Percentiles rank a stretch among this genome's conserved stretches.
These are phyloP conservation scores for Caenorhabditis virilis DNA, from an alignment of 2,888 invertebrate species.

Conservation along the genomic window DNA sequence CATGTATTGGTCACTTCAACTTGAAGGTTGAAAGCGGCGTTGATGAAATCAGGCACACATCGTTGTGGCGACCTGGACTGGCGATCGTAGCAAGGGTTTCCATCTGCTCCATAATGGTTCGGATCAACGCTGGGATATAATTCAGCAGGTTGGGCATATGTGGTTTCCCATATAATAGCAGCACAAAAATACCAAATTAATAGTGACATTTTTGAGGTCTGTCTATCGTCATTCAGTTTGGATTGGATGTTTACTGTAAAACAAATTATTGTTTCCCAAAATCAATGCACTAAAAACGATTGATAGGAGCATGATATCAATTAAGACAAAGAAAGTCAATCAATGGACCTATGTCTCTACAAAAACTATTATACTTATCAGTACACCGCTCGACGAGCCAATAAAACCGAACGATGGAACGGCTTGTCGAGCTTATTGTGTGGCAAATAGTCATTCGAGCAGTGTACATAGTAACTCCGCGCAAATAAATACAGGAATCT, in stretches of 20 bases:
- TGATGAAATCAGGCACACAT: conserved; percentile 93
- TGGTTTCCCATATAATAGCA: conserved; percentile 21
- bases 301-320: too few species aligned
- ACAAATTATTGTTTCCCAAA: not conserved
- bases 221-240: conserved; percentile 10
- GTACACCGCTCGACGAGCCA: not conserved
- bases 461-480: conserved; percentile 38
- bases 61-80: conserved; percentile 55
- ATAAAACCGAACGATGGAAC: not conserved
- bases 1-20: conserved; percentile 96
- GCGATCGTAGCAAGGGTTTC: conserved; percentile 60
- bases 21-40: conserved; percentile 86
- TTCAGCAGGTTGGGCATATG: conserved; percentile 57
- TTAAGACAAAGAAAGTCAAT: conserved; percentile 7
- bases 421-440: conserved; percentile 40
- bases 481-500: conserved; percentile 35
- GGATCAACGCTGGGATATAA: conserved; percentile 63
- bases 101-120: conserved; percentile 57
- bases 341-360: not conserved
- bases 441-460: conserved; percentile 37
- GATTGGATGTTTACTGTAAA: conserved; percentile 15
- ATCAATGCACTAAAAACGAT: conserved; percentile 11
- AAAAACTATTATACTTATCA: too few species aligned
- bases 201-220: conserved; percentile 10
- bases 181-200: conserved; percentile 23